phyloP scores from a whole-genome alignment of 2,888 invertebrate species.

The Cosmopolites sordidus region DNA sequence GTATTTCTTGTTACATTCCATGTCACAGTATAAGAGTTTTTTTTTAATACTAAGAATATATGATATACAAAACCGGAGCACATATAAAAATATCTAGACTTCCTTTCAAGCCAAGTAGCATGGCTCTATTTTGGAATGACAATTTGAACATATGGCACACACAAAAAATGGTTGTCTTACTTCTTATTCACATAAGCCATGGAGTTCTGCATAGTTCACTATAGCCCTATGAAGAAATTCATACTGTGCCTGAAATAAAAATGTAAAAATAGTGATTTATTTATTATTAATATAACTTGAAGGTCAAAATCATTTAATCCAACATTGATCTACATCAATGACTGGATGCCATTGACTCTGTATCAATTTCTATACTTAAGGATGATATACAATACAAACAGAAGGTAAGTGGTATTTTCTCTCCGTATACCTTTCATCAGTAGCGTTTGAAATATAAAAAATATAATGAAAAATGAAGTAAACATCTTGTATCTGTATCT shows the following conservation, averaged over 20 bases:
- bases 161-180: constrained; percentile 27
- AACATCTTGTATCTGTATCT: no score
- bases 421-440: not conserved
- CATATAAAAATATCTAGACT: constrained; percentile 42
- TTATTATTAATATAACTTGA: no score
- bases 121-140: constrained; percentile 36
- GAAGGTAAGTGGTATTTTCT: not conserved
- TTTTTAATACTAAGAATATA: constrained; percentile 29
- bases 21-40: constrained; percentile 13
- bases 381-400: no score
- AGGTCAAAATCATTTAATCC: no score
- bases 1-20: not conserved
- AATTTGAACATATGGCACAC: constrained; percentile 38
- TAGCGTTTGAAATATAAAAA: not conserved
- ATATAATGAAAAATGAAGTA: no score
- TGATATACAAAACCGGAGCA: constrained; percentile 33
- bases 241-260: constrained; percentile 73
- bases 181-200: constrained; percentile 63
- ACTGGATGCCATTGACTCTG: no score
- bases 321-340: no score
- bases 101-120: constrained; percentile 24
- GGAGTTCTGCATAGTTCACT: constrained; percentile 82
- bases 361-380: no score
- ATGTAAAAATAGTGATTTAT: not conserved
- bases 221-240: constrained; percentile 91